These are phyloP conservation scores for Elachura formosa DNA, from an alignment of 2,113 vertebrate species.

Conservation along the genomic window DNA sequence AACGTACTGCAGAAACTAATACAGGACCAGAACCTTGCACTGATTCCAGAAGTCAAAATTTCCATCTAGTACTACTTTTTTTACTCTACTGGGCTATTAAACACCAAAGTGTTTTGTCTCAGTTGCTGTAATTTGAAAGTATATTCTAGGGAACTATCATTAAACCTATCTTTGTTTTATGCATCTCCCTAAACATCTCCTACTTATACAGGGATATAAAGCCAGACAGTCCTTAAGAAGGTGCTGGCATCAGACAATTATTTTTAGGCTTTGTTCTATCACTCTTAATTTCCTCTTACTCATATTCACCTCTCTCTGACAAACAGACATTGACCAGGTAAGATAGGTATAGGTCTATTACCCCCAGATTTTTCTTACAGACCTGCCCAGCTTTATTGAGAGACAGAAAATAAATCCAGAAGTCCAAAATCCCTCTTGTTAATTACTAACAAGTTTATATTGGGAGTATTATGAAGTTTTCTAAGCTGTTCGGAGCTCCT, in stretches of 20 bases:
- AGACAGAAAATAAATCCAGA: neutral
- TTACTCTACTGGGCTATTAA: neutral
- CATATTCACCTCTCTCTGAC: neutral
- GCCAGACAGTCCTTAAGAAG: neutral
- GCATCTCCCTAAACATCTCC: neutral
- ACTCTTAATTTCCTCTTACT: neutral
- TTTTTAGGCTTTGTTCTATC: neutral
- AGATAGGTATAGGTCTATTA: neutral
- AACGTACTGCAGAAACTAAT: neutral
- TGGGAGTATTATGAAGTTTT: neutral
- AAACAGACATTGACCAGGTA: neutral
- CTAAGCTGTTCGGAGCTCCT: neutral
- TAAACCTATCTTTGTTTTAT: neutral
- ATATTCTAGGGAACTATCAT: neutral
- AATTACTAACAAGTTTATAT: neutral
- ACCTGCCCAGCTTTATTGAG: neutral
- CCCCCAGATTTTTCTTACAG: neutral
- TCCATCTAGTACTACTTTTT: neutral
- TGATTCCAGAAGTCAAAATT: neutral
- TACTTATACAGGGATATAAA: neutral
- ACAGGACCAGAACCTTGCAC: neutral
- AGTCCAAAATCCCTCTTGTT: neutral
- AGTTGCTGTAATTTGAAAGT: neutral
- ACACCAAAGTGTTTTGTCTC: neutral
- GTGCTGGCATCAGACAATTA: neutral